Evolutionary conservation across 1,140 invertebrate species (phyloP), one percentile per base, ranked within the genome.

Genomic region (Drosophila nannoptera): DNA sequence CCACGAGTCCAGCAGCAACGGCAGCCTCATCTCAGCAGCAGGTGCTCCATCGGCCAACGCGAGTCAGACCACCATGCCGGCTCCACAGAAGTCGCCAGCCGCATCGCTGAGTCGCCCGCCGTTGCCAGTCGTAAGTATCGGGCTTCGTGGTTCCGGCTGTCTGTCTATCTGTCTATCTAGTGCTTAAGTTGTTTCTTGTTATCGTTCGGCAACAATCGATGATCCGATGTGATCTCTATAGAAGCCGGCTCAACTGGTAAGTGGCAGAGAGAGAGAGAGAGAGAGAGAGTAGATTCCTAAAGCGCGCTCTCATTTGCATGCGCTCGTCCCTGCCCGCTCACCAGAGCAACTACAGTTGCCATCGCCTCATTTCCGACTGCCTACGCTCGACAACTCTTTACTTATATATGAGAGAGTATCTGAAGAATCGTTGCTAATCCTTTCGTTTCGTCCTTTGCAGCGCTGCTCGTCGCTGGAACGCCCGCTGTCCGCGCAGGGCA

Each of bases 391-490:
- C 40, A 43, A 14, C 40, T 43, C 9, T 40, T 40, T 16, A 32
- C 16, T 33, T 16, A 14, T 48, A 9, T 2, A 33, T 52, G 2
- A 0, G 4, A 43, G 22, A 22, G 5, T 35, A 14, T 36, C 4
- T 9, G 0, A 7, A 36, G 12, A 56, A 0, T 1, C n/a, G 11
- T 45, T 56, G 7, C 54, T 45, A 56, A 56, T 45, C 22, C 9
- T 11, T 12, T 45, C n/a, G 16, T 4, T 52, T 60, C 31, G 8
- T 36, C 7, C 2, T 1, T 89, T 92, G 12, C 91, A 94, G 92
- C 92, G 95, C 77, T 96, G 94, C 89, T 96, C 94, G n/a, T 96
- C 94, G 40, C 90, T 95, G 72, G 95, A 95, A 90, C 91, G 94
- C 42, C 94, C 94, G 2, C 90, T 91, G 49, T 90, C 94, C 29